Evolutionary conservation across 2,113 vertebrate species (phyloP).

Genomic region (Chroicocephalus ridibundus): DNA sequence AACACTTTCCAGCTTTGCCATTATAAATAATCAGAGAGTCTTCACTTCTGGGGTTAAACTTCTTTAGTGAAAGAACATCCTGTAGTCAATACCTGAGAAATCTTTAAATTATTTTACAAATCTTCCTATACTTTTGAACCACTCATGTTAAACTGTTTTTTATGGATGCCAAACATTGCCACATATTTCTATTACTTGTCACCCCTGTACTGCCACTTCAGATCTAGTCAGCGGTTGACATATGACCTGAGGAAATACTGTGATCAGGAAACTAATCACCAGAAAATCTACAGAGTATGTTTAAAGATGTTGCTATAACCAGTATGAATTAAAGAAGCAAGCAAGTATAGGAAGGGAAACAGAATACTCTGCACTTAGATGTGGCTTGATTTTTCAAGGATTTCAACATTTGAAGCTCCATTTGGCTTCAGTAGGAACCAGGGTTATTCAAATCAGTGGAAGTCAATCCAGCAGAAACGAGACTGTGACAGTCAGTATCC

Average conservation of each 20-base stretch:
- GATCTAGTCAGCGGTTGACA: neutral
- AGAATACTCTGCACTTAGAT: neutral
- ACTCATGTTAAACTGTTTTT: neutral
- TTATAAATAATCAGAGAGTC: neutral
- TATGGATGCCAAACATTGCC: neutral
- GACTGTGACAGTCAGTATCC: neutral
- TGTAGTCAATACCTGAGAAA: neutral
- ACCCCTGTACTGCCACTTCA: neutral
- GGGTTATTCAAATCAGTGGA: neutral
- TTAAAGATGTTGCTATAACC: neutral
- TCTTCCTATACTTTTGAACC: neutral
- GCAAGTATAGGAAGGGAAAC: neutral
- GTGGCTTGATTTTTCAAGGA: neutral
- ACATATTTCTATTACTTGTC: neutral
- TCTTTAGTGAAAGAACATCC: neutral
- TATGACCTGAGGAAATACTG: neutral
- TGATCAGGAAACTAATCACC: neutral
- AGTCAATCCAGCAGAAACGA: conserved; percentile 4
- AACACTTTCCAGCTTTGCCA: neutral
- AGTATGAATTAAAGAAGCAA: neutral
- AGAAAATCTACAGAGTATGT: neutral
- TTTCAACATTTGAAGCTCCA: neutral
- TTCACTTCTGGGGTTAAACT: neutral
- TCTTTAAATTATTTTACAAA: neutral
- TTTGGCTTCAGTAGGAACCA: neutral